Evolutionary conservation across 2,888 invertebrate species (phyloP).

Genomic region (Elaeidobius kamerunicus): DNA sequence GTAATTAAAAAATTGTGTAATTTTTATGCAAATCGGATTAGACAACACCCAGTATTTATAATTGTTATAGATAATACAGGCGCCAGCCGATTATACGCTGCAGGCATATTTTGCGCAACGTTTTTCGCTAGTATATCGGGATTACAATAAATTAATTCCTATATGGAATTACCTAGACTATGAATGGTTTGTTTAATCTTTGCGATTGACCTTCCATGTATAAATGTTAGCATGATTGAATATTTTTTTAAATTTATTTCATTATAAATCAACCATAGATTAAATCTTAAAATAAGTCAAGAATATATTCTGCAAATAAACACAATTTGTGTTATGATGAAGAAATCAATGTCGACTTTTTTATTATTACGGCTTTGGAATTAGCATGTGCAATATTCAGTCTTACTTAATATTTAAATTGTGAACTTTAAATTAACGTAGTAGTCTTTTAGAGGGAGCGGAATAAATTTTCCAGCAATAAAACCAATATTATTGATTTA

Average conservation of each 20-base stretch:
- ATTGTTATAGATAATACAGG: conserved; percentile 28
- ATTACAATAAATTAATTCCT: conserved; percentile 19
- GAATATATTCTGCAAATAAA: neutral
- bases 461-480: too few species aligned
- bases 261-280: too few species aligned
- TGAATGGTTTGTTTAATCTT: conserved; percentile 27
- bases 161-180: conserved; percentile 26
- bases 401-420: too few species aligned
- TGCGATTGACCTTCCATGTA: conserved; percentile 17
- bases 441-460: too few species aligned
- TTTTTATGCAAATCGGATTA: conserved; percentile 23
- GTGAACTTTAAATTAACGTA: too few species aligned
- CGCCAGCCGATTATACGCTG: conserved; percentile 23
- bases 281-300: neutral
- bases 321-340: too few species aligned
- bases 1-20: conserved; percentile 10
- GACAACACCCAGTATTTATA: conserved; percentile 26
- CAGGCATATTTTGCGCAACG: conserved; percentile 22
- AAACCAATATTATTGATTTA: too few species aligned
- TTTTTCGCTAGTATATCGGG: conserved; percentile 7
- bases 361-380: too few species aligned
- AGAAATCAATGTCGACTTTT: too few species aligned
- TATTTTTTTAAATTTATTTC: conserved; percentile 6
- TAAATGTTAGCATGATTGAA: conserved; percentile 11
- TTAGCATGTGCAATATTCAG: too few species aligned